Percentiles rank a stretch among this genome's conserved stretches.
Conservation (phyloP, 2,113 vertebrate genomes). For the Myrmophylax atrothorax region DNA sequence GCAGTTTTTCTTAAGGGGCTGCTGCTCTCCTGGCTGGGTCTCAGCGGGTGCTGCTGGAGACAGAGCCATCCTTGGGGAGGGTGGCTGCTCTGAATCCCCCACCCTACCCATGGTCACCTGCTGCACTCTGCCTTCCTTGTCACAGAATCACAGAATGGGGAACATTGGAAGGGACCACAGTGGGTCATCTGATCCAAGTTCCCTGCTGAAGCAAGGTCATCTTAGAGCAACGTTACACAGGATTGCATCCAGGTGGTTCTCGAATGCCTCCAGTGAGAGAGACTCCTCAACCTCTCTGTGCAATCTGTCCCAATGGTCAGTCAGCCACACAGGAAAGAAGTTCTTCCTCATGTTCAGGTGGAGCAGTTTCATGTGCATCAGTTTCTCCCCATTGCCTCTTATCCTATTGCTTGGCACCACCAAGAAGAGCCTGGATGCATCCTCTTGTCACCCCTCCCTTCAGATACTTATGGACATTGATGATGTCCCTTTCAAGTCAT, state of each 20-base stretch:
- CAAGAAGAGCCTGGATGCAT: not conserved
- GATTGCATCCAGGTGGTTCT: not conserved
- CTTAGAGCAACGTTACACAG: not conserved
- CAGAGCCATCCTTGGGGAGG: not conserved
- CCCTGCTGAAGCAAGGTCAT: not conserved
- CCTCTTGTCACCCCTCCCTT: not conserved
- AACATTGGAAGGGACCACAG: not conserved
- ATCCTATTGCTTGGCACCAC: too few species aligned
- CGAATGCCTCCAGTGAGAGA: not conserved
- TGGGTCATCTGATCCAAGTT: not conserved
- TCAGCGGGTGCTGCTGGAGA: not conserved
- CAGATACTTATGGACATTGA: not conserved
- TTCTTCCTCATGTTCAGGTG: not conserved
- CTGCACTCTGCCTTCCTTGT: not conserved
- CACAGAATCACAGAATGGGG: not conserved
- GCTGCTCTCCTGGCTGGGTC: not conserved
- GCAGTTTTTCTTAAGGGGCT: not conserved
- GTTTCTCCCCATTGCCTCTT: not conserved
- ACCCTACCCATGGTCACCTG: not conserved
- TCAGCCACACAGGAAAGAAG: not conserved
- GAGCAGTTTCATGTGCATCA: not conserved
- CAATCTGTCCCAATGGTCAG: not conserved
- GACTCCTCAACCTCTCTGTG: not conserved
- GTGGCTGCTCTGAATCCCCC: accelerated
- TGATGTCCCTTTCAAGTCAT: not conserved